Base-by-base conservation (phyloP, 2,797 vertebrate species). In the Amniataba percoides region DNA sequence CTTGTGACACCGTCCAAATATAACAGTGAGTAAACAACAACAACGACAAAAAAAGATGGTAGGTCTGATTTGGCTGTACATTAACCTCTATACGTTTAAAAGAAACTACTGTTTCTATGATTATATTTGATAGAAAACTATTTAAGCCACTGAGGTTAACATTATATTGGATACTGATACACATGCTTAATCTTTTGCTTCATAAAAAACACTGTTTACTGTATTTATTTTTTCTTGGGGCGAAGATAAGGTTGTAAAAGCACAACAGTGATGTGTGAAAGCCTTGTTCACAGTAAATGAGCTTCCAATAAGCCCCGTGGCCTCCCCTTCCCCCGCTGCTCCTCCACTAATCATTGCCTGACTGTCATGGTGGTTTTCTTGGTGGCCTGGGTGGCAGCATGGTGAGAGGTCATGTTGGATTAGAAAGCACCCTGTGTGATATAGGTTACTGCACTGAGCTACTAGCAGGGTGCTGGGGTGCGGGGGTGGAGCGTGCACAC, bases 341-440 rank as follows among this genome's bases (percentile, higher is more conserved):
- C 74, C 82, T 66, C 53, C 73, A 60, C 88, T 89, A 82, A 92
- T 93, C 89, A 90, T 81, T 49, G 83, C 70, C 72, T 83, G 86
- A 84, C 85, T 89, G 88, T 86, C 83, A 71, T 40, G 78, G 79
- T 74, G 81, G 55, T 72, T 82, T 70, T 73, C 78, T 71, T 46
- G 78, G 78, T 84, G 73, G 72, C 77, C 81, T 12, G 77, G 61
- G 82, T 71, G 71, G 81, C 46, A 43, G 78, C 85, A 81, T 86
- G 87, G 87, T 60, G 91, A 91, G 87, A 90, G 89, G 88, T 95
- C 94, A 80, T 86, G 87, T 92, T 91, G 87, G 87, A 95, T 95
- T 95, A 95, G 90, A 88, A 77, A 78, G 80, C 74, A n/a, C 75
- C 82, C 88, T 84, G 85, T 88, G 90, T 94, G 94, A 94, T 94